phyloP scores from a whole-genome alignment of 2,888 invertebrate species.

The Sinohyriopsis cumingii region DNA sequence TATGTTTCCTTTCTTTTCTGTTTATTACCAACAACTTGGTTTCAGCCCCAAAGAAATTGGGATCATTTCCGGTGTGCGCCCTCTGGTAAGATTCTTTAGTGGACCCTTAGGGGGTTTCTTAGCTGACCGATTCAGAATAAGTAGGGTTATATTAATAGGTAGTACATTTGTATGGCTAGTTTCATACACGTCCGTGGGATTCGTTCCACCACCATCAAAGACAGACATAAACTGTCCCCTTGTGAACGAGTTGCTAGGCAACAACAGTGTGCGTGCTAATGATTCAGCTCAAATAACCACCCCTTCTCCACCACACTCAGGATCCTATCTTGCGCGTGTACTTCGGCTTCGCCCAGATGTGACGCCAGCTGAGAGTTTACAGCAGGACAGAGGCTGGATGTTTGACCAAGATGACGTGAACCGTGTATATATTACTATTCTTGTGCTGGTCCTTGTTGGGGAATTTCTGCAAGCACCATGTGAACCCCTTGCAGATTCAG shows the following conservation, averaged over 20 bases:
- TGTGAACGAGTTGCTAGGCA: too few relatives aligned
- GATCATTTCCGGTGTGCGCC: too few relatives aligned
- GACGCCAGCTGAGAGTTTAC: too few relatives aligned
- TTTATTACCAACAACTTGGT: slow-evolving; percentile 45
- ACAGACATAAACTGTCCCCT: too few relatives aligned
- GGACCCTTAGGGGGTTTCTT: slow-evolving; percentile 41
- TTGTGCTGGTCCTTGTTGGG: slow-evolving; percentile 36
- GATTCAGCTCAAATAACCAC: too few relatives aligned
- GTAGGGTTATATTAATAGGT: slow-evolving; percentile 27
- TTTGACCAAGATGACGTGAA: too few relatives aligned
- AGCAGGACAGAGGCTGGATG: too few relatives aligned
- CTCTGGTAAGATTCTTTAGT: slow-evolving; percentile 40
- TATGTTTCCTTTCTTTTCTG: slow-evolving; percentile 41
- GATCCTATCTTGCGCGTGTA: too few relatives aligned
- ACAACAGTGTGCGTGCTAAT: too few relatives aligned
- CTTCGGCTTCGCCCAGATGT: too few relatives aligned
- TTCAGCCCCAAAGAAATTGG: slow-evolving; percentile 45
- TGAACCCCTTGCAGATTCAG: slow-evolving; percentile 43
- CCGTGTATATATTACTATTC: too few relatives aligned
- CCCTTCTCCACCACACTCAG: too few relatives aligned
- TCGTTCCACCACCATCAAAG: slow-evolving; percentile 31
- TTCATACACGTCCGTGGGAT: slow-evolving; percentile 38
- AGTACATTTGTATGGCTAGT: slow-evolving; percentile 42
- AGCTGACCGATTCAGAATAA: slow-evolving; percentile 40
- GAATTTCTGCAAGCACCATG: slow-evolving; percentile 43